Base-by-base conservation (phyloP, 1,140 invertebrate species). In the Gonatopus flavifemur region DNA sequence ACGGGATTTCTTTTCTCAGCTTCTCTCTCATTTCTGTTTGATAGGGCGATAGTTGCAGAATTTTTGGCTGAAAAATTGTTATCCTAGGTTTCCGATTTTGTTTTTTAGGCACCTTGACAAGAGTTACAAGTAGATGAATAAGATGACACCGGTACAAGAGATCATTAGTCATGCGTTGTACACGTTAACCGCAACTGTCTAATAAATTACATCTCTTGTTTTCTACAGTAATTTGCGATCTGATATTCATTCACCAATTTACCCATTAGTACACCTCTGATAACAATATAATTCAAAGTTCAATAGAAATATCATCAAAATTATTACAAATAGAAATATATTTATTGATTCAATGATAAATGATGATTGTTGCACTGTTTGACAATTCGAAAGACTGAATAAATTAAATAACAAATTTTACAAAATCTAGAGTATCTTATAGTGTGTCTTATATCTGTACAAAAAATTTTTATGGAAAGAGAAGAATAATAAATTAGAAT, bases 321-420 rank as follows among this genome's bases (percentile, higher is more conserved):
- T 40, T 51, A 50, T 21, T 63, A 67, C 64, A 71, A 71, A 67
- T 69, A 65, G 18, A 62, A 53, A 56, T 55, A 10, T 36, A 36
- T 58, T 62, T 60, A 54, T 55, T 50, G 50, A n/a, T n/a, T n/a
- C n/a, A n/a, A n/a, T n/a, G n/a, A n/a, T n/a, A n/a, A n/a, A n/a
- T n/a, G n/a, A n/a, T n/a, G n/a, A n/a, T n/a, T n/a, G n/a, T n/a
- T 50, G 37, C 40, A 41, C 46, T 52, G 30, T 56, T 39, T 32
- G 44, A 57, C 39, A 52, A 62, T 58, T 65, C 35, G 61, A 59
- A 63, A 59, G 19, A 18, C 24, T 22, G 38, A 42, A 33, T 10
- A n/a, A 40, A 37, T 30, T 13, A 47, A 9, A 33, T 44, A 15
- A 18, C 28, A 7, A 35, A 7, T 35, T 16, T 49, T 31, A 37